Conservation (phyloP, 2,797 vertebrate species). For the Aldrovandia affinis region DNA sequence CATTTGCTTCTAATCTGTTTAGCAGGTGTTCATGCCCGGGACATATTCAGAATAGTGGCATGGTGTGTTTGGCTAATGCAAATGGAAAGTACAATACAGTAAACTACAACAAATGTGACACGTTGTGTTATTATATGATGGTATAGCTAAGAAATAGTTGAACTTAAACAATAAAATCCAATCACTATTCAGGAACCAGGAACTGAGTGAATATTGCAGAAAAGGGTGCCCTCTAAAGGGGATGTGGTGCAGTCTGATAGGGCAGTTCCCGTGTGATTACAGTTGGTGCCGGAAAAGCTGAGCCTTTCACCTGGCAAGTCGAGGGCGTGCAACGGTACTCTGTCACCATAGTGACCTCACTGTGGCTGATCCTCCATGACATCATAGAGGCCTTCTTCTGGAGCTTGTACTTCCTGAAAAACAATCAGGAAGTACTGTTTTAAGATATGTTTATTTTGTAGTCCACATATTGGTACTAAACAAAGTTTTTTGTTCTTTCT, state of each 20-base stretch:
- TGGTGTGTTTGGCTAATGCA: not conserved
- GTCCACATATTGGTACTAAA: too few relatives aligned
- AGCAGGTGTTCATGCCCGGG: not conserved
- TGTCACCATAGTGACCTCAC: conserved; percentile 43
- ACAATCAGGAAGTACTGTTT: not conserved
- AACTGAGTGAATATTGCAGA: too few relatives aligned
- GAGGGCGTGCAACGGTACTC: conserved; percentile 23
- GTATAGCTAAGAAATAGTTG: not conserved
- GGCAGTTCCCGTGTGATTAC: not conserved
- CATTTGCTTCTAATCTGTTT: not conserved
- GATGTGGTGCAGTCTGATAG: not conserved
- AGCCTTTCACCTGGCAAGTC: conserved; percentile 33
- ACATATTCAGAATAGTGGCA: not conserved
- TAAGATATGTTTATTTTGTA: not conserved
- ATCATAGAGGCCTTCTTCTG: conserved; percentile 50
- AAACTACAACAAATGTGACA: too few relatives aligned
- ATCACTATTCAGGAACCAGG: too few relatives aligned
- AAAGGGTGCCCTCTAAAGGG: too few relatives aligned
- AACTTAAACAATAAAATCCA: too few relatives aligned
- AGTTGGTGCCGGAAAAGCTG: not conserved
- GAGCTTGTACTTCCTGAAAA: conserved; percentile 53
- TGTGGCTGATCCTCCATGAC: conserved; percentile 47
- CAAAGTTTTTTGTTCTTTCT: too few relatives aligned
- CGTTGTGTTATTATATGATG: not conserved
- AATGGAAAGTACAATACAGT: not conserved